Base-by-base conservation (phyloP, 2,113 vertebrate genomes). In the Proterorhinus semilunaris region DNA sequence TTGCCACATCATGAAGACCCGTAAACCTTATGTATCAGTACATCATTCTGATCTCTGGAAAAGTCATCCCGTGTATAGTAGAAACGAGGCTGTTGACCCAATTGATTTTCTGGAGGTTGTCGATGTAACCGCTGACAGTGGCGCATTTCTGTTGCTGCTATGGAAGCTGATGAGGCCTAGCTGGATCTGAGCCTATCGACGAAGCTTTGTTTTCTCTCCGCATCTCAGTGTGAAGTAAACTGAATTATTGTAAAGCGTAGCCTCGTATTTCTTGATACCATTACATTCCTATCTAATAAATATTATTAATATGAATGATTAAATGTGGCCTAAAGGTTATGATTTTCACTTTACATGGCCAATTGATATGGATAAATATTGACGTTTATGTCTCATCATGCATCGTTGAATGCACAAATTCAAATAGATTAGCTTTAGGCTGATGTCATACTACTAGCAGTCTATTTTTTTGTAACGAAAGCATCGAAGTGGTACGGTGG, bases 81-180 rank as follows among this genome's bases (percentile, higher is more conserved):
- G 1, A 16, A n/a, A n/a, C 66, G 15, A 6, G 6, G 45, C 10
- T 10, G 0, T 5, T 2, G 36, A 7, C 8, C n/a, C 7, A 15
- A 57, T 46, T 44, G 1, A 8, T 62, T 10, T 52, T 58, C 27
- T 0, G 6, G 10, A 1, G 57, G 2, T 16, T 10, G 52, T 52
- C 36, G n/a, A 46, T 55, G 36, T 61, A 42, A 46, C n/a, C 5
- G 62, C 58, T 58, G 27, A 45, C 51, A 46, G 74, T 88, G 83
- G 76, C 84, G 87, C 84, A 86, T 83, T 66, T 59, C 9, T 79
- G 42, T 44, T 78, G 74, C 42, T 12, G 48, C 0, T 55, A 70
- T 72, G 87, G 85, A 83, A 76, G 74, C 42, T 12, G 48, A 0
- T 55, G 72, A 75, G 87, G 85, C 85, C 85, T 78, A 7, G 63